Base-by-base conservation (phyloP, 2,113 vertebrate species). In the Callospermophilus lateralis region DNA sequence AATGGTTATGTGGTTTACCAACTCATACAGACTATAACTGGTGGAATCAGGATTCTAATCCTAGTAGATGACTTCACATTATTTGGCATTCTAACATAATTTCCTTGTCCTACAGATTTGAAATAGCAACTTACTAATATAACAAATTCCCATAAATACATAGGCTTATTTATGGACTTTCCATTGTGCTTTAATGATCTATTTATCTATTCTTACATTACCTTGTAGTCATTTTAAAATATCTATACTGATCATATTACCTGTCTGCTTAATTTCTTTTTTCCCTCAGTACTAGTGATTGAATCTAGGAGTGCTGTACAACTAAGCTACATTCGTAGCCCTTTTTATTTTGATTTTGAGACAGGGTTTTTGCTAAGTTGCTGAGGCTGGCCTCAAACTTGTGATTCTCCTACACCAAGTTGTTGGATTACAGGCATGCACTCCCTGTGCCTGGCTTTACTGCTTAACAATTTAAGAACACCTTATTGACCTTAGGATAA, bases 201-300 rank as follows among this genome's bases (percentile, higher is more conserved):
- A 51, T 61, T 34, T 85, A 26, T 83, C 61, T 58, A 67, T 67
- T 67, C 65, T 30, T 30, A 26, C 32, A 30, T 65, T 65, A 65
- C 5, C 58, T 55, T 67, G 58, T 86, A 45, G 61, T 81, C 48
- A 68, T 32, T 84, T 37, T 76, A 95, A 93, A 79, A 76, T 32
- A 48, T 68, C 32, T 80, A 89, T 58, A 73, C 45, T 61, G 68
- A 94, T 90, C 22, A 94, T 87, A 17, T 85, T 86, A 85, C 80
- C 30, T 26, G 63, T 16, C 45, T 73, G 68, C 20, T 91, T 73
- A 93, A 84, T 67, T 65, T 30, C 28, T 65, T 65, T 65, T 65
- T 65, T 61, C 3, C 22, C 58, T 61, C 19, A 61, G 22, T 61
- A 61, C 58, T 61, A 45, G 58, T 20, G 58, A 61, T 61, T 61